phyloP scores from a whole-genome alignment of 2,113 vertebrate species.

The Ariopsis seemanni region DNA sequence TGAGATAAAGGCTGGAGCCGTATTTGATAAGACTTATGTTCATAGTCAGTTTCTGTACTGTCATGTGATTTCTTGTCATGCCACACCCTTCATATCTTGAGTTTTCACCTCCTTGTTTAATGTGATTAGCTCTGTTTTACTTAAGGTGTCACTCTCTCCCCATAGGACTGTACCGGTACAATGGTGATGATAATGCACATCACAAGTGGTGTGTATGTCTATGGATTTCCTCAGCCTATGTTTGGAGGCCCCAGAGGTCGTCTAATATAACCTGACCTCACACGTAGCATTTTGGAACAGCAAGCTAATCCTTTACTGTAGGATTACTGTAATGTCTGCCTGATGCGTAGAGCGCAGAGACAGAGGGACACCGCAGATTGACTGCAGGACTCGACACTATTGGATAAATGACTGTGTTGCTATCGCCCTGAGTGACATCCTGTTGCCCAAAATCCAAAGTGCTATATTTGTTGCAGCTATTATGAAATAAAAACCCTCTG shows the following conservation, averaged over 20 bases:
- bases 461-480: conserved; percentile 80
- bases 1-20: neutral
- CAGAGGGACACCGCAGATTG: conserved; percentile 66
- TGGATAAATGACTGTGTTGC: conserved; percentile 71
- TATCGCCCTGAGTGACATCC: conserved; percentile 76
- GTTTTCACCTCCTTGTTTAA: conserved; percentile 29
- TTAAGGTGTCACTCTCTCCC: conserved; percentile 7
- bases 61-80: conserved; percentile 23
- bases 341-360: conserved; percentile 71
- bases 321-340: conserved; percentile 73
- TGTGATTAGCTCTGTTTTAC: conserved; percentile 40
- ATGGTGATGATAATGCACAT: conserved; percentile 26
- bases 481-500: conserved; percentile 75
- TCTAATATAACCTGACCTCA: conserved; percentile 75
- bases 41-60: neutral
- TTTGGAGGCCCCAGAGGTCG: conserved; percentile 72
- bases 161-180: conserved; percentile 8
- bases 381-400: conserved; percentile 65
- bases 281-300: conserved; percentile 75
- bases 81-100: conserved; percentile 44
- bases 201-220: conserved; percentile 44
- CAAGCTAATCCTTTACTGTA: conserved; percentile 74
- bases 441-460: conserved; percentile 70
- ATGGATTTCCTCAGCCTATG: conserved; percentile 53
- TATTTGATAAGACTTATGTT: neutral